phyloP scores from a whole-genome alignment of 1,140 invertebrate species.

The Thalassaphorura encarpata region DNA sequence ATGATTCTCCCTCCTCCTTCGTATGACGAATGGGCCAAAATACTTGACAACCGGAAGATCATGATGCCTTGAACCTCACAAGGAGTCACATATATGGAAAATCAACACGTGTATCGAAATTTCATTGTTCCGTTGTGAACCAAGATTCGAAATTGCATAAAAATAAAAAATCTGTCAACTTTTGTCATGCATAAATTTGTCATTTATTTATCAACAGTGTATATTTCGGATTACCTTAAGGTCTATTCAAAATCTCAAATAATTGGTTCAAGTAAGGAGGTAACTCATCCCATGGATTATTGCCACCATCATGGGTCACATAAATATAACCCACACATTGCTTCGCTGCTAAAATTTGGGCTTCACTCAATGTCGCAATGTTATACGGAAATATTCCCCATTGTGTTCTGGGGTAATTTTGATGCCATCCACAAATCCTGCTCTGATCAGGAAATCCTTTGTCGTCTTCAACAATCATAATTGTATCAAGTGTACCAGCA shows the following conservation, averaged over 20 bases:
- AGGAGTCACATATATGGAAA: no score
- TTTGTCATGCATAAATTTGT: no score
- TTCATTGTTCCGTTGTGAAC: no score
- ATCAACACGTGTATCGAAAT: no score
- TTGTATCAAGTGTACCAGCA: constrained; percentile 14
- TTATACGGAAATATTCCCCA: constrained; percentile 23
- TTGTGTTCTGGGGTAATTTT: constrained; percentile 1
- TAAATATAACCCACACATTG: constrained; percentile 20
- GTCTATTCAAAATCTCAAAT: constrained; percentile 15
- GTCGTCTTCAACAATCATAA: constrained; percentile 17
- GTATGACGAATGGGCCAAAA: no score
- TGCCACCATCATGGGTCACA: constrained; percentile 12
- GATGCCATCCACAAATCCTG: constrained; percentile 5
- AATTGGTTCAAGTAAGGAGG: constrained; percentile 11
- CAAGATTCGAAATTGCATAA: no score
- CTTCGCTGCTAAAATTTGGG: constrained; percentile 6
- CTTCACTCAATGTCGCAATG: constrained; percentile 2
- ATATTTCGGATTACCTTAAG: no score
- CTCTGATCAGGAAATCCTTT: constrained; percentile 5
- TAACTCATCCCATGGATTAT: constrained; percentile 24
- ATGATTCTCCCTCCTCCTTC: no score
- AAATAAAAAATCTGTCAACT: no score
- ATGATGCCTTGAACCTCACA: no score
- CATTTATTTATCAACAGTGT: no score
- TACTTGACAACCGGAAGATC: no score